A percentile compares a stretch with the other conserved stretches of the same genome.
Evolutionary conservation across 2,888 invertebrate genomes (phyloP).

Genomic region (Heteromyza rotundicornis): DNA sequence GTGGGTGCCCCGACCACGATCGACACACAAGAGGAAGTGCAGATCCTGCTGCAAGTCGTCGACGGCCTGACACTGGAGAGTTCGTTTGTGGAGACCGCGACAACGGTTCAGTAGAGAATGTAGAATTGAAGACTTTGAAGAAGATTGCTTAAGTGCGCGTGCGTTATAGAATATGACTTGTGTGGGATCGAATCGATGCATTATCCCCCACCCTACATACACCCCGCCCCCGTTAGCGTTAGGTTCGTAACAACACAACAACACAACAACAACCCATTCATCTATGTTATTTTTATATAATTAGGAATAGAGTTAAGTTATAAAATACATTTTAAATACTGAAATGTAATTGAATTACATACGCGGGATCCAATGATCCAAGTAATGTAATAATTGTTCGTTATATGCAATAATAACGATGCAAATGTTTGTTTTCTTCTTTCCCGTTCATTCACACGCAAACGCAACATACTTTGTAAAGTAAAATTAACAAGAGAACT

Average conservation of each 20-base stretch:
- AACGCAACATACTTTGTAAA: too few relatives aligned
- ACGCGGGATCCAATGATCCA: too few relatives aligned
- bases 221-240: conserved; percentile 6
- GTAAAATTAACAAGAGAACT: too few relatives aligned
- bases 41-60: conserved; percentile 60
- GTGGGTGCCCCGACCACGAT: conserved; percentile 60
- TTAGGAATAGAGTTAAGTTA: conserved; percentile 24
- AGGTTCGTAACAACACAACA: too few relatives aligned
- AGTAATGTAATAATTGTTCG: conserved; percentile 30
- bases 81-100: conserved; percentile 47
- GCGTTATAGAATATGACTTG: not conserved
- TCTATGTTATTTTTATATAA: conserved; percentile 28
- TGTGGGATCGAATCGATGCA: too few relatives aligned
- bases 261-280: too few relatives aligned
- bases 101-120: conserved; percentile 33
- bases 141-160: not conserved
- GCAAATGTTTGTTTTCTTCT: too few relatives aligned
- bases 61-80: conserved; percentile 56
- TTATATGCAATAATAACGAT: too few relatives aligned
- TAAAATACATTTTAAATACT: conserved; percentile 14
- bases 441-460: too few relatives aligned
- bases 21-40: conserved; percentile 54
- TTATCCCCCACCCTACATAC: not conserved
- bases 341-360: conserved; percentile 41
- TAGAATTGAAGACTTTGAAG: conserved; percentile 1